phyloP scores from a whole-genome alignment of 2,888 invertebrate genomes.

The Drosophila meridiana region DNA sequence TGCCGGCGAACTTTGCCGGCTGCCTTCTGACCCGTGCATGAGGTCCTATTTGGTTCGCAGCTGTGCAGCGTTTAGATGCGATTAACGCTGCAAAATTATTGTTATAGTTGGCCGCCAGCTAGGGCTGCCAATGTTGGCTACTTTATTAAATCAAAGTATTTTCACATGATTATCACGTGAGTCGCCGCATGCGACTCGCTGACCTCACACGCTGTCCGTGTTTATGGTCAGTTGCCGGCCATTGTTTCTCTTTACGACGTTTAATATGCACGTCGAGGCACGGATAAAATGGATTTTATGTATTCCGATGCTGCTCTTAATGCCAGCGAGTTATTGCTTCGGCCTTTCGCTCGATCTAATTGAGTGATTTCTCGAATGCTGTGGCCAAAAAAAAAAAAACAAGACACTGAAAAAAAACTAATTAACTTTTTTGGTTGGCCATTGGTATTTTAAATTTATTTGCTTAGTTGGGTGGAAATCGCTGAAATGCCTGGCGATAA shows the following conservation, averaged over 20 bases:
- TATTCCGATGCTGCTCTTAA: conserved; percentile 24
- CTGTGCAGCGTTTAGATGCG: conserved; percentile 72
- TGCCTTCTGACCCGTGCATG: conserved; percentile 59
- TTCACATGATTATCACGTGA: conserved; percentile 82
- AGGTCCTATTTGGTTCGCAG: conserved; percentile 47
- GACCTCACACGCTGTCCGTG: conserved; percentile 59
- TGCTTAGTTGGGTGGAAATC: conserved; percentile 67
- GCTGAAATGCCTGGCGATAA: conserved; percentile 77
- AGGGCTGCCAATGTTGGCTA: conserved; percentile 66
- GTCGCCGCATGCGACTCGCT: conserved; percentile 45
- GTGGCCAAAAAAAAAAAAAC: conserved; percentile 26
- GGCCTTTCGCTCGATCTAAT: conserved; percentile 77
- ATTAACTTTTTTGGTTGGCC: conserved; percentile 65
- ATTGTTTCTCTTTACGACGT: conserved; percentile 29
- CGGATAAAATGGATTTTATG: conserved; percentile 26
- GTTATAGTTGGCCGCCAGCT: conserved; percentile 72
- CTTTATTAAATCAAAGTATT: conserved; percentile 81
- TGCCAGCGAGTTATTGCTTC: conserved; percentile 49
- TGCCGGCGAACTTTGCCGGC: conserved; percentile 64
- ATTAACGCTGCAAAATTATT: conserved; percentile 78
- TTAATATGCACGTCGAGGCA: conserved; percentile 41
- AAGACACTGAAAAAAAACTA: conserved; percentile 54
- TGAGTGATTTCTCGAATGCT: conserved; percentile 71
- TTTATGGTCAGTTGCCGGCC: conserved; percentile 49
- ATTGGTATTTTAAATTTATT: conserved; percentile 64